Evolutionary conservation across 2,888 invertebrate species (phyloP), one percentile per base, ranked within the genome.

Genomic region (Fabriciana adippe): DNA sequence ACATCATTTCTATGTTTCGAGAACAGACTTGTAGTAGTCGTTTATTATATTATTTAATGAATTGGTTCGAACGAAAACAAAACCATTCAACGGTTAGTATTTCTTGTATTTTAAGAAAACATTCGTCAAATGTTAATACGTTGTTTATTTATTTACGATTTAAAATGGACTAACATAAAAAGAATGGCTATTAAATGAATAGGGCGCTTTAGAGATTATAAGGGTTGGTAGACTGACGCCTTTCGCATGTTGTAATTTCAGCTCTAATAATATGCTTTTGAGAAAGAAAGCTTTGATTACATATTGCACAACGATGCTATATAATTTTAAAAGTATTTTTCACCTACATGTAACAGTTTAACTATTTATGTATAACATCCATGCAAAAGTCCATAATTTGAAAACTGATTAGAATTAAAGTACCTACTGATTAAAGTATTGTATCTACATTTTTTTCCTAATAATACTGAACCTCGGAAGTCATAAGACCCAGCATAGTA

Each of bases 211-310:
- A 68, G 18, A 21, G 59, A 66, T 76, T 66, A 68, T 69, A 54
- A 64, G 56, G 63, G 73, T 69, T 73, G 73, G 68, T 59, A 47
- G 61, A 70, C 71, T 60, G 71, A 79, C 81, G 81, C 81, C 85
- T 79, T 81, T 82, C 78, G 75, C 84, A 73, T 84, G 83, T 82
- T 70, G 72, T 76, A 71, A 78, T 77, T 62, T 55, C 48, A 59
- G 55, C 35, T 55, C 50, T 69, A 69, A 67, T 70, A 65, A 68
- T 51, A 57, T 54, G 57, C 21, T 68, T 62, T 62, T 62, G 6
- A 8, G 26, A 51, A 62, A 62, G 54, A 45, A 54, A 53, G 45
- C 45, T 62, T 51, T 54, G 53, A 45, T 62, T 62, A 35, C 53
- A 21, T 54, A 53, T 35, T 45, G 18, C 3, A 35, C 50, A 35